These are phyloP conservation scores for Plebejus anna DNA, from an alignment of 2,888 invertebrate species.

Conservation along the genomic window DNA sequence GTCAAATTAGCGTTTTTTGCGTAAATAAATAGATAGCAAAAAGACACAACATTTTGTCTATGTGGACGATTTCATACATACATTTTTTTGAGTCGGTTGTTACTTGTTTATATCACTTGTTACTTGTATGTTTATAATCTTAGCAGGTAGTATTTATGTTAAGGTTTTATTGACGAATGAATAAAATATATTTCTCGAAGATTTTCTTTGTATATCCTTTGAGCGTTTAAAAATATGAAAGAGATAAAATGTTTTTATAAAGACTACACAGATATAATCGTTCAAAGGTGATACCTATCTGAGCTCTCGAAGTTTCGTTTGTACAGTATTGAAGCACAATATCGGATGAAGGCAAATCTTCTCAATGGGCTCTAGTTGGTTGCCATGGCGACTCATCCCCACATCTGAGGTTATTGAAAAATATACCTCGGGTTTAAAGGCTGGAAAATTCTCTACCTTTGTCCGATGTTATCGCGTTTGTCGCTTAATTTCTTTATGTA, in stretches of 20 bases:
- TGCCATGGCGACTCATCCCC: slow-evolving; percentile 63
- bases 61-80: too few species aligned
- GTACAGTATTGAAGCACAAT: slow-evolving; percentile 69
- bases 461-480: slow-evolving; percentile 39
- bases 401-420: slow-evolving; percentile 44
- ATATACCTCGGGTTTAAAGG: slow-evolving; percentile 41
- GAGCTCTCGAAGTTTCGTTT: slow-evolving; percentile 51
- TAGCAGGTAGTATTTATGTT: not conserved
- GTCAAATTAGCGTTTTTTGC: too few species aligned
- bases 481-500: slow-evolving; percentile 36
- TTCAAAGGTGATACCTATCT: slow-evolving; percentile 56
- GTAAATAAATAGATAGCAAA: too few species aligned
- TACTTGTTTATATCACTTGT: too few species aligned
- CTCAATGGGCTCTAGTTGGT: slow-evolving; percentile 65
- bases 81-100: too few species aligned
- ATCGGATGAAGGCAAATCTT: slow-evolving; percentile 67
- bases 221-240: slow-evolving; percentile 14
- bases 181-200: not conserved
- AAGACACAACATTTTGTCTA: too few species aligned
- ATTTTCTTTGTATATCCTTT: not conserved
- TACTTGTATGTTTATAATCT: too few species aligned
- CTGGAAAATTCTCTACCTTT: slow-evolving; percentile 43
- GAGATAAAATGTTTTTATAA: slow-evolving; percentile 23
- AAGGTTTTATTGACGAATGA: not conserved
- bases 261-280: slow-evolving; percentile 32